These are phyloP conservation scores for Spilogale gracilis DNA, from an alignment of 2,113 vertebrate genomes.

Conservation along the genomic window DNA sequence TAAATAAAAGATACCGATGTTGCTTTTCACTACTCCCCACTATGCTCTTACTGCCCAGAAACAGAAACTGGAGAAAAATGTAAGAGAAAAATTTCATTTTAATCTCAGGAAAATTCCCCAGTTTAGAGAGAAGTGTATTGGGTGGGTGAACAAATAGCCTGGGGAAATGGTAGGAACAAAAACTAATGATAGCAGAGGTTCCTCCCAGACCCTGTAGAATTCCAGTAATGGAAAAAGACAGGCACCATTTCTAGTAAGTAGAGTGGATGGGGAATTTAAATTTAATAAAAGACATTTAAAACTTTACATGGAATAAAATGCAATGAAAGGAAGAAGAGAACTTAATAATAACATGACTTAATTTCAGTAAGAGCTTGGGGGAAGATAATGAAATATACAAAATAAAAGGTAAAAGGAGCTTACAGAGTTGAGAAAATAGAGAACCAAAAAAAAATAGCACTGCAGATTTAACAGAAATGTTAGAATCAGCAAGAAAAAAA, in stretches of 20 bases:
- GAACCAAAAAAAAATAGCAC: constrained; percentile 7
- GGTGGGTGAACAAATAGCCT: background rate
- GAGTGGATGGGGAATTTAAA: background rate
- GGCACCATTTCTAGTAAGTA: background rate
- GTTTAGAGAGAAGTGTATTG: background rate
- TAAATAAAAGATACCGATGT: background rate
- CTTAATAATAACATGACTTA: constrained; percentile 2
- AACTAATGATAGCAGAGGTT: background rate
- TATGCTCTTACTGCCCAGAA: background rate
- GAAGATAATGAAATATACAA: background rate
- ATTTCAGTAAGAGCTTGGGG: background rate
- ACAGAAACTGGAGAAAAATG: background rate
- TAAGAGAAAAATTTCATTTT: background rate
- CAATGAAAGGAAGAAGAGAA: constrained; percentile 18
- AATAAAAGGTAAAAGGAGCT: background rate
- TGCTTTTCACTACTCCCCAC: background rate
- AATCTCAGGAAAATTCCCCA: background rate
- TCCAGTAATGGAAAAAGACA: background rate
- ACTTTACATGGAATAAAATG: background rate
- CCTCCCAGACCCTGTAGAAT: background rate
- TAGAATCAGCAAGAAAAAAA: constrained; percentile 4
- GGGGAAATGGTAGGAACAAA: background rate
- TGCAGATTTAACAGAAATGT: background rate
- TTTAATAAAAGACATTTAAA: constrained; percentile 48
- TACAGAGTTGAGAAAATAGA: background rate